Conservation (phyloP, 2,888 invertebrate species). For the Venusia cambrica region DNA sequence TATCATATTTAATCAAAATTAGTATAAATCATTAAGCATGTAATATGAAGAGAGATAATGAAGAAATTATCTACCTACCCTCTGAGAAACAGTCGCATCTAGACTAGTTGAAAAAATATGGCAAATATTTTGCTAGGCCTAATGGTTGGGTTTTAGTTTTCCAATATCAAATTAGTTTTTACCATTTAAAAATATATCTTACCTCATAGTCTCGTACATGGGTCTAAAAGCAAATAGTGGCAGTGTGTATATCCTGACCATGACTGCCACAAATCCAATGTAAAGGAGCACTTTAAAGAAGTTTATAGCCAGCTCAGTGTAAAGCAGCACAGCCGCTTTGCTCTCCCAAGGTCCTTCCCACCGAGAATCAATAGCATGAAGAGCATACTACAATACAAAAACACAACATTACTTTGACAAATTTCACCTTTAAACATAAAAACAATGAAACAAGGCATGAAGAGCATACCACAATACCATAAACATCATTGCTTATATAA, state of each 20-base stretch:
- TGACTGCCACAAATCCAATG: conserved; percentile 94
- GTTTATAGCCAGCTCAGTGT: conserved; percentile 97
- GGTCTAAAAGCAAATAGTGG: conserved; percentile 99
- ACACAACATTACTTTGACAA: too few species aligned
- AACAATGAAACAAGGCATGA: too few species aligned
- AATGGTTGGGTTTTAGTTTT: too few species aligned
- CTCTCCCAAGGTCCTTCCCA: conserved; percentile 99
- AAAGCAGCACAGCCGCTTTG: conserved; percentile 98
- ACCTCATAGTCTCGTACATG: conserved; percentile 99
- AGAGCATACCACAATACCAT: conserved; percentile 60
- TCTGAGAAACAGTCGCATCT: too few species aligned
- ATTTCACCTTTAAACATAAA: too few species aligned
- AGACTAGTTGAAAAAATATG: too few species aligned
- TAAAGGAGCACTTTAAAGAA: conserved; percentile 92
- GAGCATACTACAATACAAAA: conserved; percentile 53
- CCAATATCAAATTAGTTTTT: too few species aligned
- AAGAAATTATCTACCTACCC: too few species aligned
- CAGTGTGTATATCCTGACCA: conserved; percentile 98
- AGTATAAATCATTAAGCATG: too few species aligned
- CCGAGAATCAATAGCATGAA: conserved; percentile 92
- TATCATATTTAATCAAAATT: too few species aligned
- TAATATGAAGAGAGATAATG: too few species aligned
- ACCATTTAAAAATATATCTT: conserved; percentile 38
- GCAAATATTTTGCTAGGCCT: too few species aligned
- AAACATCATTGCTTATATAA: conserved; percentile 4